Evolutionary conservation across 2,797 vertebrate genomes (phyloP), one percentile per base, ranked within the genome.

Genomic region (Pterois miles): DNA sequence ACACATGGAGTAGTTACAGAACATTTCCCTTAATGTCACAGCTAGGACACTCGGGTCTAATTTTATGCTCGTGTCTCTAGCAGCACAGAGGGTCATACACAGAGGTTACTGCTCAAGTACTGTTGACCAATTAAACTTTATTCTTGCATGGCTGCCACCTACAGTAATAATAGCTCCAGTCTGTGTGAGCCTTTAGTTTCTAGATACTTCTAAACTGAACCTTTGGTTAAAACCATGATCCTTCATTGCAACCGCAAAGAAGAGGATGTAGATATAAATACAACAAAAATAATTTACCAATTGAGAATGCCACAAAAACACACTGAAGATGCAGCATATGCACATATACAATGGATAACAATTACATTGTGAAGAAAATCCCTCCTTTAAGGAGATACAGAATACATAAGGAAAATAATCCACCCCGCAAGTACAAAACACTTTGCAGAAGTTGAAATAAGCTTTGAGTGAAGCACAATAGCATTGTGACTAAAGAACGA

Each of bases 1-100:
- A 80, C 76, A 83, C 70, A 33, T 8, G 23, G 64, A 80, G 63
- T 33, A 31, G 74, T 80, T 71, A 56, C 46, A 72, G 63, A 84
- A 67, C 74, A 40, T 68, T 86, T 86, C 59, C 57, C 64, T 65
- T 74, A 74, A 89, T 78, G 83, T 81, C 85, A 86, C 60, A 29
- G 78, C 68, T 5, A 80, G 74, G 78, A 79, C 80, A 80, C 59
- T 36, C 22, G 2, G 71, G 76, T 74, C 84, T 83, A 72, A 84
- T 81, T 79, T 85, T 78, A 73, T 75, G 74, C 72, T 38, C 6
- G 29, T 54, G 78, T 76, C 68, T 67, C 25, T 6, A 36, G 8
- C 64, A 73, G 66, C 65, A 71, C 62, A 68, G 38, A 76, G 62
- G 76, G 70, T 75, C 65, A 76, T 3, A 46, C 27, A 43, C 18